Evolutionary conservation across 2,113 vertebrate species (phyloP), one percentile per base, ranked within the genome.

Genomic region (Corvus moneduloides): DNA sequence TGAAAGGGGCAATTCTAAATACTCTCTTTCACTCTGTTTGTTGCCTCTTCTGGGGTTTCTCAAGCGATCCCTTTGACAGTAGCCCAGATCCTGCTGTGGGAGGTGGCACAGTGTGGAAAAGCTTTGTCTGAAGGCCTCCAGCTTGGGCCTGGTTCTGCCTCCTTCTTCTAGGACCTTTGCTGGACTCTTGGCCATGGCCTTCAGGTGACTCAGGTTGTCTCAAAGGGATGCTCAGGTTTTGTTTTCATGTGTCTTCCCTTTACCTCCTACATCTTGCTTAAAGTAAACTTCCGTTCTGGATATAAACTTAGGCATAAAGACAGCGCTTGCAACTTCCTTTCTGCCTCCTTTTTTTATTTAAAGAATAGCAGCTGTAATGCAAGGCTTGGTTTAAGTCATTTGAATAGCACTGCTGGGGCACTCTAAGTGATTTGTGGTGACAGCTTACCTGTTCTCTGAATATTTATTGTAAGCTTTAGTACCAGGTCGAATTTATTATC

Each of bases 271-370:
- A 51, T 76, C 78, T 89, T 76, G 11, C 74, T 85, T 58, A 21
- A 90, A 96, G 93, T 78, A 72, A 87, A 81, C 73, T 93, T 96
- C 95, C 8, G 1, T 84, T 96, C 68, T 94, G 93, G 62, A 20
- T 84, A 24, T 87, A 94, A 95, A 94, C 91, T 83, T 46, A 11
- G 62, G 56, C 59, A 14, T 85, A 43, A 83, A 93, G 78, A 75
- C 93, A 80, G 67, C 79, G 49, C 64, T 92, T 90, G 61, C 41
- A 76, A 11, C 66, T 96, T 95, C 86, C 90, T 95, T 86, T 96
- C 77, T 78, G 58, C 43, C 62, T 94, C 56, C 27, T 74, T 75
- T 88, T 69, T 81, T 72, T 46, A 51, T 63, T 88, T 81, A 44
- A 89, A 63, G 93, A 81, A 24, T 32, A 81, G 59, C 56, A 81